Conservation (phyloP, 2,888 invertebrate genomes). For the Dynastes hyllus region DNA sequence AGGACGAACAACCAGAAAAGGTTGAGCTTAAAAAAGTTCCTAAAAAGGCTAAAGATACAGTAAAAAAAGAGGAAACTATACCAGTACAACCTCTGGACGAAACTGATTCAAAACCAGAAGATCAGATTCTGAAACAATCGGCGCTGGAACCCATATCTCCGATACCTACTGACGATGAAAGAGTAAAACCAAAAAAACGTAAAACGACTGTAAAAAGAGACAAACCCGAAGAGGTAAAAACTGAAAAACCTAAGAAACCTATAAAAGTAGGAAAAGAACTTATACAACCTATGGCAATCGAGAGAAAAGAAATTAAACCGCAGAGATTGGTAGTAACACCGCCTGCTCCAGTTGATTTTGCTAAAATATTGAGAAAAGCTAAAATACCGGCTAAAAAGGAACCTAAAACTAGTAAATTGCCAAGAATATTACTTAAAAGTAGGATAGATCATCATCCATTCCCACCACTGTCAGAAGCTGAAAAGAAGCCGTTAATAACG, state of each 20-base stretch:
- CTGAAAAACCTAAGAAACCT: constrained; percentile 61
- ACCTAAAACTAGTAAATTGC: constrained; percentile 65
- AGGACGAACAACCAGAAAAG: constrained; percentile 61
- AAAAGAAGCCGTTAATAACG: constrained; percentile 66
- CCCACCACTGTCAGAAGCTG: constrained; percentile 68
- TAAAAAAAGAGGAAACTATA: constrained; percentile 46
- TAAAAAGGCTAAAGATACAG: constrained; percentile 59
- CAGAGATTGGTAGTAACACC: constrained; percentile 76
- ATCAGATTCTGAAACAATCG: constrained; percentile 68
- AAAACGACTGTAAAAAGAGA: constrained; percentile 37
- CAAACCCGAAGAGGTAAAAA: constrained; percentile 65
- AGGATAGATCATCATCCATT: constrained; percentile 70
- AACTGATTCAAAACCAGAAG: constrained; percentile 52
- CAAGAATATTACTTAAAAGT: constrained; percentile 72
- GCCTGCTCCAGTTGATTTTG: constrained; percentile 76
- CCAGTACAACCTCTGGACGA: constrained; percentile 42
- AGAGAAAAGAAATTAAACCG: constrained; percentile 72
- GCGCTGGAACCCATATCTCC: constrained; percentile 34
- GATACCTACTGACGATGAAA: background rate
- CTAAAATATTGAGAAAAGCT: constrained; percentile 73
- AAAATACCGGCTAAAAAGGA: constrained; percentile 66
- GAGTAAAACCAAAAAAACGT: constrained; percentile 33
- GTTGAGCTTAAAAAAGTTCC: constrained; percentile 67
- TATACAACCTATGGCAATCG: constrained; percentile 49
- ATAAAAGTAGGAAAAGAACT: constrained; percentile 53